Base-by-base conservation (phyloP, 2,113 vertebrate genomes). In the Gyps fulvus region DNA sequence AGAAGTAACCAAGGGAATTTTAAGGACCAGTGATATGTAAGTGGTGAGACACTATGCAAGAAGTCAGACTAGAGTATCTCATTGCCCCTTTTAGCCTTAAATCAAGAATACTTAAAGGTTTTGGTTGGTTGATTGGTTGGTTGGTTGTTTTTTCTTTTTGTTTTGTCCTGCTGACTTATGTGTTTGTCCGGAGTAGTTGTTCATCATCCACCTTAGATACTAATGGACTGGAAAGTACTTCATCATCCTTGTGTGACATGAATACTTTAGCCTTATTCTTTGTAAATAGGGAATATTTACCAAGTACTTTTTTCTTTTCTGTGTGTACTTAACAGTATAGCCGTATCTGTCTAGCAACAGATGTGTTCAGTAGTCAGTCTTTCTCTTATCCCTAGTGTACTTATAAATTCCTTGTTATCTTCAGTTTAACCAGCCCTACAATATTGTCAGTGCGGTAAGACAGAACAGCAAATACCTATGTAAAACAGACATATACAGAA, bases 81-180 rank as follows among this genome's bases (percentile, higher is more conserved):
- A 6, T 57, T 87, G 26, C 3, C 16, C 16, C 15, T 66, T 70
- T 71, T 71, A 66, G 16, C 29, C 23, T 89, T 55, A 86, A 90
- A 61, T 80, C 42, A 63, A 63, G 22, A 36, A 34, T 43, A 65
- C 18, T 7, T n/a, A 10, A 67, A 77, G 16, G 10, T 73, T 14
- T 77, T 50, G 3, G 1, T 58, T 57, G 5, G 6, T 71, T 88
- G 45, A 0, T 26, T 36, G 1, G 0, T 67, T 76, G 6, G 6
- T 19, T 47, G 13, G 19, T 66, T 45, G 18, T 10, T 13, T 42
- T 42, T 58, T 32, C 1, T 45, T 40, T 34, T 59, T 77, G 3
- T 43, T 84, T 80, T 55, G 1, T 47, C 9, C 17, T 72, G 6
- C 12, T 31, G 17, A 10, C 16, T 65, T 89, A 81, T 52, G 40